Conservation (phyloP, 2,113 vertebrate genomes). For the Poeciliopsis retropinna region DNA sequence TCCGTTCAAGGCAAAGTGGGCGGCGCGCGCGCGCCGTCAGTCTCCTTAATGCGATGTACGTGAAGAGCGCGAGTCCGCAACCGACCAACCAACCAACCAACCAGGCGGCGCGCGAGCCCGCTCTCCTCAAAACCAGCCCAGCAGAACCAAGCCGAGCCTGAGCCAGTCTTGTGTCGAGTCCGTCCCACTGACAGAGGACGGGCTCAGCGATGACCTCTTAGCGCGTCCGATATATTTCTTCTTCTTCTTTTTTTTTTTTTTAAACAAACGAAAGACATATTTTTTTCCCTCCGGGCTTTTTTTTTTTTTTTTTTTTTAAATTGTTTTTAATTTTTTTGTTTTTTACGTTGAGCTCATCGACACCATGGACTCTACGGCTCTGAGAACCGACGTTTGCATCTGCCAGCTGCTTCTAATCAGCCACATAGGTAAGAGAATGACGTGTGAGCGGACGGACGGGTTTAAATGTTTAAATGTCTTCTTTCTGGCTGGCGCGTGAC, state of each 20-base stretch:
- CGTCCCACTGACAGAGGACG: constrained; percentile 23
- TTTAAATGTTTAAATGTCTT: no score
- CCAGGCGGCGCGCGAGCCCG: constrained; percentile 30
- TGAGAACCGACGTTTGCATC: constrained; percentile 38
- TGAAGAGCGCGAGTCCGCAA: constrained; percentile 19
- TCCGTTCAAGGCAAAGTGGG: constrained; percentile 65
- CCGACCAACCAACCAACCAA: constrained; percentile 17
- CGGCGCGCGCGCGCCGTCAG: constrained; percentile 65
- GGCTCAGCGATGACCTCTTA: constrained; percentile 58
- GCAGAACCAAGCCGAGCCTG: constrained; percentile 28
- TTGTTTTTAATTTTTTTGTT: not conserved
- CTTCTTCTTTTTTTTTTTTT: no score
- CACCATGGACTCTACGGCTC: constrained; percentile 57
- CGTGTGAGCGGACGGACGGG: not conserved
- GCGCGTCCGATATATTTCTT: constrained; percentile 17
- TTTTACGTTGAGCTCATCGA: constrained; percentile 14
- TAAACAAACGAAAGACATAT: no score
- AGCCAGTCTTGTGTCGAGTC: not conserved
- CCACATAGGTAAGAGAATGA: constrained; percentile 69
- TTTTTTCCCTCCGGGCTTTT: not conserved
- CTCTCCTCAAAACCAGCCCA: constrained; percentile 24
- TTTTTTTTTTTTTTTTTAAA: no score
- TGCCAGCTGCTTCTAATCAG: constrained; percentile 68
- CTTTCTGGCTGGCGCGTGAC: not conserved
- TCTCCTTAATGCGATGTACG: constrained; percentile 17